Conservation (phyloP, 1,140 invertebrate species). For the Monomorium pharaonis region DNA sequence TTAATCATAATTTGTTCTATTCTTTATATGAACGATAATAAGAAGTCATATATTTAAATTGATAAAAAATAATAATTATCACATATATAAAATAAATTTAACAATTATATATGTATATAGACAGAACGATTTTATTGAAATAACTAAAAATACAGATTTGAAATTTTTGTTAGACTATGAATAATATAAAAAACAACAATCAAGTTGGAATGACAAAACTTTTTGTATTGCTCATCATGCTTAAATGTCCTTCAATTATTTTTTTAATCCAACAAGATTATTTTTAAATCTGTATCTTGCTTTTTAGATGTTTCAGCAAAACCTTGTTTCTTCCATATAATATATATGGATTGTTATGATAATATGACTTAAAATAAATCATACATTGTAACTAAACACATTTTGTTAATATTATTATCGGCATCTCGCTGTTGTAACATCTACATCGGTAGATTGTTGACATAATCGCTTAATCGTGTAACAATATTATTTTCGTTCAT, state of each 20-base stretch:
- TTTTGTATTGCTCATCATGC: too few relatives aligned
- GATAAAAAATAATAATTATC: not conserved
- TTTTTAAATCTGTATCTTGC: too few relatives aligned
- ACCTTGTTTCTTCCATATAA: too few relatives aligned
- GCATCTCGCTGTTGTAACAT: not conserved
- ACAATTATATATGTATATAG: too few relatives aligned
- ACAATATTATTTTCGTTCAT: not conserved
- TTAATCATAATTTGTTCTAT: not conserved
- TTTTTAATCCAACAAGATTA: too few relatives aligned
- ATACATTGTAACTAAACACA: not conserved
- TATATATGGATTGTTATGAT: not conserved
- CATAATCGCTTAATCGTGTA: not conserved
- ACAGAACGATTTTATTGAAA: too few relatives aligned
- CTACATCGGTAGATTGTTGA: not conserved
- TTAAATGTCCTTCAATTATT: too few relatives aligned
- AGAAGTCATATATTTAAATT: not conserved
- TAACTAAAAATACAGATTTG: too few relatives aligned
- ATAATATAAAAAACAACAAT: too few relatives aligned
- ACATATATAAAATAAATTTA: not conserved
- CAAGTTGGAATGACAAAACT: too few relatives aligned
- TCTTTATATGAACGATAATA: not conserved
- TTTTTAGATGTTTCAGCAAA: too few relatives aligned
- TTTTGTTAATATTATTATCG: not conserved
- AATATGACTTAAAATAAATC: not conserved
- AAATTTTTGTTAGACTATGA: too few relatives aligned